Evolutionary conservation across 1,140 invertebrate species (phyloP).

Genomic region (Macrostomum lignano): DNA sequence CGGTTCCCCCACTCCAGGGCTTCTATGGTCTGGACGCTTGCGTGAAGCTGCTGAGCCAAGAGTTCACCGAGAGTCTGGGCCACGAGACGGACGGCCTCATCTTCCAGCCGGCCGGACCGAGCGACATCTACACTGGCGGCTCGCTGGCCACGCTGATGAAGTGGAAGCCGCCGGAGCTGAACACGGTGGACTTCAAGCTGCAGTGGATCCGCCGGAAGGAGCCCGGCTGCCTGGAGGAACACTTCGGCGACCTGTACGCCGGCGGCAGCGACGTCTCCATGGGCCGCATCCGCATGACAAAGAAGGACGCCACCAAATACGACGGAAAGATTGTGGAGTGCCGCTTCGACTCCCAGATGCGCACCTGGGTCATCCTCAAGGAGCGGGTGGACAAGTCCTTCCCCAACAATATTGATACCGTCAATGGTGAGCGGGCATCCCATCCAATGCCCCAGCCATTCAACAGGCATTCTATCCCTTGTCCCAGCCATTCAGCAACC

Average conservation of each 20-base stretch:
- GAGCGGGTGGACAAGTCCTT: constrained; percentile 2
- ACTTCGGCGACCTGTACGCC: constrained; percentile 1
- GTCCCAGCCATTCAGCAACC: too few species aligned
- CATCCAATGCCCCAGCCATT: too few species aligned
- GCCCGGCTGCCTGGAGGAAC: background rate
- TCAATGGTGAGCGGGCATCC: background rate
- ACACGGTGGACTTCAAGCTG: constrained; percentile 77
- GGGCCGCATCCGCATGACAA: background rate
- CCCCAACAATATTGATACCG: constrained; percentile 5
- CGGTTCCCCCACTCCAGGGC: constrained; percentile 44
- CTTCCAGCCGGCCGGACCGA: constrained; percentile 62
- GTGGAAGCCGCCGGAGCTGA: constrained; percentile 75
- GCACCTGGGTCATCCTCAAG: constrained; percentile 1
- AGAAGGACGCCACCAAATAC: background rate
- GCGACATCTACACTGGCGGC: constrained; percentile 41
- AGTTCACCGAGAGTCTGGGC: constrained; percentile 49
- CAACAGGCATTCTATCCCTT: too few species aligned
- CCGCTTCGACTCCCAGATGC: background rate
- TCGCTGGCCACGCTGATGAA: constrained; percentile 56
- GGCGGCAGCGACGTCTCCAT: background rate
- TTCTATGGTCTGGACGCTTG: constrained; percentile 43
- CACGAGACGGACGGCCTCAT: constrained; percentile 93
- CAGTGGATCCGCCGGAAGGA: background rate
- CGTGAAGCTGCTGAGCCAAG: constrained; percentile 41
- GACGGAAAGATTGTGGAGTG: constrained; percentile 6